Percentiles rank a stretch among this genome's conserved stretches.
These are phyloP conservation scores for Drosophila mimetica DNA, from an alignment of 2,888 invertebrate genomes.

Conservation along the genomic window DNA sequence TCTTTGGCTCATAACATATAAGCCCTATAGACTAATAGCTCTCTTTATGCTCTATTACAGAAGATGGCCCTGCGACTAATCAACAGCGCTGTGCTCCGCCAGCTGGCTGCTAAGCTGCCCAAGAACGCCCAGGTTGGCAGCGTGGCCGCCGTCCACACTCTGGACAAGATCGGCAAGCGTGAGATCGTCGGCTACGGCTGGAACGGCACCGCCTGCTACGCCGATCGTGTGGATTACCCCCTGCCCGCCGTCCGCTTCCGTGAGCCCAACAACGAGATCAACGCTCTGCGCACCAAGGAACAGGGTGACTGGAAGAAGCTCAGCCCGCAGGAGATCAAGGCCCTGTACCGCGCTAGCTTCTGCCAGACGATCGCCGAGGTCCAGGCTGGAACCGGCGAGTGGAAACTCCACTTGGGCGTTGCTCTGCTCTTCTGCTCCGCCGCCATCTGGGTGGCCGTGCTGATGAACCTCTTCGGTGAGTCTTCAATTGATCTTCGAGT, in stretches of 20 bases:
- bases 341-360: conserved; percentile 95
- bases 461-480: conserved; percentile 82
- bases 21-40: background rate
- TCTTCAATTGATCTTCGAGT: background rate
- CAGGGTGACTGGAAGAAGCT: conserved; percentile 98
- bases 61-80: conserved; percentile 81
- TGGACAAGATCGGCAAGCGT: conserved; percentile 89
- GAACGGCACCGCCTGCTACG: conserved; percentile 92
- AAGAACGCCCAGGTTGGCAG: conserved; percentile 76
- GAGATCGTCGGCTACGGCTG: conserved; percentile 96
- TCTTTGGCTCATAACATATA: too few species aligned
- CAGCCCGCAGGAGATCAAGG: conserved; percentile 96
- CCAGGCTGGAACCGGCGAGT: conserved; percentile 85
- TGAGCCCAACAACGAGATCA: conserved; percentile 90
- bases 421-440: conserved; percentile 66
- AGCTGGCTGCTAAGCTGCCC: conserved; percentile 73
- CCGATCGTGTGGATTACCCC: conserved; percentile 92
- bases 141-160: conserved; percentile 81
- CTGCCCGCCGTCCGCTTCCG: conserved; percentile 94
- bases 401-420: conserved; percentile 86
- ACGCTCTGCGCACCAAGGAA: conserved; percentile 94
- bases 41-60: conserved; percentile 25
- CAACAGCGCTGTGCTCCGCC: conserved; percentile 76
- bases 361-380: conserved; percentile 97
- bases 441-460: conserved; percentile 78